Base-by-base conservation (phyloP, 2,888 invertebrate genomes). In the Xylota sylvarum region DNA sequence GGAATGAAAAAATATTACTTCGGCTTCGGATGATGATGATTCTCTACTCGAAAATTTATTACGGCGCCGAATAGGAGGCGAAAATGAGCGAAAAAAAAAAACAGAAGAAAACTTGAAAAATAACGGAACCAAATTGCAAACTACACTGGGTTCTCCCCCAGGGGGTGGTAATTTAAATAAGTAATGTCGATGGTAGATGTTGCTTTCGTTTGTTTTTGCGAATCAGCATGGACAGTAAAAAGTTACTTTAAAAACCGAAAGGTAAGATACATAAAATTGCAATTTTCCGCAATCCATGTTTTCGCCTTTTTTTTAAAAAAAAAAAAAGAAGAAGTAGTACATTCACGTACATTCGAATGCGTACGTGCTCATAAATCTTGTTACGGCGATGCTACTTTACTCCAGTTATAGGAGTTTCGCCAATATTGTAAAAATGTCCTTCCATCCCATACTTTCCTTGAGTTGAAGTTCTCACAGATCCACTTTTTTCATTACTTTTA, bases 21-120 rank as follows among this genome's bases (percentile, higher is more conserved):
- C 37, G 43, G 46, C 56, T 40, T n/a, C n/a, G n/a, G 55, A 60
- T 62, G 40, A 76, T 74, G 80, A 77, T 85, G 80, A 76, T 79
- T 80, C 27, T 60, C 43, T 46, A 85, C 72, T 65, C 58, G 55
- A 72, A 76, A 81, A 85, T 72, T 81, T 77, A 81, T 80, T 67
- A 67, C 40, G 35, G 14, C 52, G 14, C 56, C 48, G 55, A 72
- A 76, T 76, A 52, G 52, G 23, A 76, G 70, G 56, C 74, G 43
- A 70, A 84, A 83, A 60, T 67, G 55, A 64, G 55, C 10, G 67
- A 9, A 64, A 60, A 80, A 23, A 23, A 23, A 23, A 23, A 23
- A 23, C 23, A 3, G 3, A 23, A 3, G 23, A 23, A 23, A 3
- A 67, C 76, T 80, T 76, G 60, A 70, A 65, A 65, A 80, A 27